Conservation (phyloP, 1,140 invertebrate genomes). For the Popillia japonica region DNA sequence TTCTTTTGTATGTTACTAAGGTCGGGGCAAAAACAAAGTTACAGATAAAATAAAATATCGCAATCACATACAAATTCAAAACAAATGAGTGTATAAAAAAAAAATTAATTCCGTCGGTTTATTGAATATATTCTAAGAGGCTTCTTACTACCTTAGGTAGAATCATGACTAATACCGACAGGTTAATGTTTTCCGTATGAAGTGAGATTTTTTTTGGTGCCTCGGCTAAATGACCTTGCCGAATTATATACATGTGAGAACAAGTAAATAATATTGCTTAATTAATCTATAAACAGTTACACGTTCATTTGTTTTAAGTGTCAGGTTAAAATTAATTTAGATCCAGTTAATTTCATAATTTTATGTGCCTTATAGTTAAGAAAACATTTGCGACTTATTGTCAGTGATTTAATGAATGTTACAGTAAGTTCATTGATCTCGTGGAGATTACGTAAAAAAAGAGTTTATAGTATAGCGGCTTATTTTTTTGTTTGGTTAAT, state of each 20-base stretch:
- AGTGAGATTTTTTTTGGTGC: not conserved
- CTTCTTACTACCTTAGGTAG: not conserved
- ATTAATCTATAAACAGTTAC: not conserved
- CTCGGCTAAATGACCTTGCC: not conserved
- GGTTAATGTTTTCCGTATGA: not conserved
- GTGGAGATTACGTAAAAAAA: not conserved
- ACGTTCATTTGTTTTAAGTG: not conserved
- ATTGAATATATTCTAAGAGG: not conserved
- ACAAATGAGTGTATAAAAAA: not conserved
- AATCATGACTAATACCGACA: not conserved
- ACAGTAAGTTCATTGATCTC: not conserved
- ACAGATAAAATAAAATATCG: too few relatives aligned
- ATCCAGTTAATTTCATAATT: not conserved
- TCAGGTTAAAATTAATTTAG: not conserved
- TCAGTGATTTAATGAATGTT: not conserved
- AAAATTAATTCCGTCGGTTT: not conserved
- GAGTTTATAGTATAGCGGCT: slow-evolving; percentile 3
- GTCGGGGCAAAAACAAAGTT: too few relatives aligned
- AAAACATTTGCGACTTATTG: not conserved
- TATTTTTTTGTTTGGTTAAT: not conserved
- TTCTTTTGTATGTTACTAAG: too few relatives aligned
- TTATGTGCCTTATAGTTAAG: not conserved
- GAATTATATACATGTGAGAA: not conserved
- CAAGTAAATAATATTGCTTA: not conserved
- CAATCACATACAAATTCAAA: not conserved